phyloP scores from a whole-genome alignment of 2,888 invertebrate species.

The Clivina fossor region DNA sequence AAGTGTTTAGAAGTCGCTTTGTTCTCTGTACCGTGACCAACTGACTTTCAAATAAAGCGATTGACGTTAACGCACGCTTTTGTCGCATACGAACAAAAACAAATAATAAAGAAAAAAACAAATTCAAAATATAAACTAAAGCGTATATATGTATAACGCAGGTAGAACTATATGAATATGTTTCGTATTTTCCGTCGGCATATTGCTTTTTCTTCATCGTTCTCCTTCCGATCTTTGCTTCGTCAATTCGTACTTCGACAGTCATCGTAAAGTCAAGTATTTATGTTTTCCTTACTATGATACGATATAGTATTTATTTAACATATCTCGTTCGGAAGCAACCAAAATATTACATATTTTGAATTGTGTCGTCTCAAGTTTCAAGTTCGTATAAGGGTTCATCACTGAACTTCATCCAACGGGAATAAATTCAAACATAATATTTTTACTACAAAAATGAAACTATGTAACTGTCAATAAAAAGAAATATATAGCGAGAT shows the following conservation, averaged over 20 bases:
- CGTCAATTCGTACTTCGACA: conserved; percentile 5
- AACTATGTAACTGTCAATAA: too few relatives aligned
- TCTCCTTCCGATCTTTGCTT: background rate
- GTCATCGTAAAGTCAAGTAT: too few relatives aligned
- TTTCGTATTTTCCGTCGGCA: conserved; percentile 3
- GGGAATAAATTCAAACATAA: conserved; percentile 14
- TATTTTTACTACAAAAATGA: conserved; percentile 18
- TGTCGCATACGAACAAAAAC: background rate
- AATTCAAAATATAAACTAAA: too few relatives aligned
- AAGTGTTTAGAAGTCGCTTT: conserved; percentile 18
- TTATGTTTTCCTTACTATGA: background rate
- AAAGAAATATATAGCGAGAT: too few relatives aligned
- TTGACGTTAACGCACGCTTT: conserved; percentile 1
- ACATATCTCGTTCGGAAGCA: conserved; percentile 13
- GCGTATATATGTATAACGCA: too few relatives aligned
- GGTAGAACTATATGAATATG: too few relatives aligned
- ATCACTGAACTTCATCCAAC: conserved; percentile 12
- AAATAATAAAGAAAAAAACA: too few relatives aligned
- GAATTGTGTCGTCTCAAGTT: background rate
- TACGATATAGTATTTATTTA: conserved; percentile 15
- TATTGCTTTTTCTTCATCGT: too few relatives aligned
- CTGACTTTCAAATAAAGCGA: conserved; percentile 17
- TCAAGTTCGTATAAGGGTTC: conserved; percentile 1
- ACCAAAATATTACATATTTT: conserved; percentile 14
- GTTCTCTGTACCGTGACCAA: conserved; percentile 19